phyloP scores from a whole-genome alignment of 2,113 vertebrate genomes.

The Setophaga kirtlandii region DNA sequence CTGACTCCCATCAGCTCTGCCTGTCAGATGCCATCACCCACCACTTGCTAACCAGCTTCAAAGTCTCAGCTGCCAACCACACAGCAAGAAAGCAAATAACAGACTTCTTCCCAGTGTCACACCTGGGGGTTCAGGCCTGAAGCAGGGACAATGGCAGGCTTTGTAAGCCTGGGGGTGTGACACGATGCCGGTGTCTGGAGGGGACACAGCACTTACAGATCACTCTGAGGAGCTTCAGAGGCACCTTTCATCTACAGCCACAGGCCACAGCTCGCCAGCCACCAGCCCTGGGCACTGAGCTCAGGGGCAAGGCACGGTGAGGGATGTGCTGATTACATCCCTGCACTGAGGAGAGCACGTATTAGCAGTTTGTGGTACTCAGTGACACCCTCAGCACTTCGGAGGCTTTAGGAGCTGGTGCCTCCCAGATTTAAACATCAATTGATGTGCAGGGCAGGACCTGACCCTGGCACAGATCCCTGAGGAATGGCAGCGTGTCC shows the following conservation, averaged over 20 bases:
- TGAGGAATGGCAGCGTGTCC: rapidly evolving
- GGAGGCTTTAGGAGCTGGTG: not conserved
- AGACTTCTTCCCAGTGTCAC: not conserved
- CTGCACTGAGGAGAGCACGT: not conserved
- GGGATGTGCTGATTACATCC: not conserved
- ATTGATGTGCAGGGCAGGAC: not conserved
- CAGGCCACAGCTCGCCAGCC: not conserved
- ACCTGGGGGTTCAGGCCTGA: not conserved
- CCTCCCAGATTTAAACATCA: not conserved
- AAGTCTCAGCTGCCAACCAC: conserved; percentile 28
- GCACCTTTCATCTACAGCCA: not conserved
- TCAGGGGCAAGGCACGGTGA: not conserved
- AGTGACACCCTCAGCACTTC: rapidly evolving
- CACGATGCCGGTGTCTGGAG: not conserved
- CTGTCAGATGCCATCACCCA: conserved; percentile 36
- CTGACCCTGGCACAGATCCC: not conserved
- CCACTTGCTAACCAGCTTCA: conserved; percentile 28
- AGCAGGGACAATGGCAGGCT: not conserved
- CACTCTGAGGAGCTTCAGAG: not conserved
- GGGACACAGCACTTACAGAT: not conserved
- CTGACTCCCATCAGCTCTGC: conserved; percentile 1
- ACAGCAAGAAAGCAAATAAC: not conserved
- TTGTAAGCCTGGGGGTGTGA: not conserved
- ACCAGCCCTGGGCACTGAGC: not conserved
- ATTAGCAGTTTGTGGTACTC: not conserved